Evolutionary conservation across 2,888 invertebrate genomes (phyloP), one percentile per base, ranked within the genome.

Genomic region (Drosophila austrosaltans): DNA sequence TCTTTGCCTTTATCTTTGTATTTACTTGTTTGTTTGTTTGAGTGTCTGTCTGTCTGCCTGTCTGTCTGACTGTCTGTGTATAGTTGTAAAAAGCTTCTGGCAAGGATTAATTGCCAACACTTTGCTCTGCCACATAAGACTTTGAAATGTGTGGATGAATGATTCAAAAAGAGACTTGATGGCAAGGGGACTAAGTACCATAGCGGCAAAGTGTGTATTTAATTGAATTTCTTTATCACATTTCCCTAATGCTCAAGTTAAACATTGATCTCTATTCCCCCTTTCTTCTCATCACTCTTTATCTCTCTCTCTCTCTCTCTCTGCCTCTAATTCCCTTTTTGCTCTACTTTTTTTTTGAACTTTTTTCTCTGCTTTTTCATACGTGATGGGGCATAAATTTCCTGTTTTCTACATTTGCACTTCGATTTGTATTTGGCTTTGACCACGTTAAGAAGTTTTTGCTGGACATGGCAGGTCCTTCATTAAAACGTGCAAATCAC

Each of bases 51-150:
- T 48, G 36, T 36, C 1, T 36, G 32, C 7, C 1, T 32, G 32
- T 0, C 1, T 48, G 44, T 20, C 7, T 44, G 20, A 20, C 7
- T 44, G 44, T 44, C 8, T 48, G 48, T 48, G 48, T 10, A 10
- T 12, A 25, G 48, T 48, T 39, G 63, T 69, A 16, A 75, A 69
- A 57, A 54, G 42, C 22, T 3, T 16, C 2, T 44, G 22, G 66
- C 28, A 66, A 69, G 53, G 72, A 69, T 62, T 48, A 48, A 48
- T 48, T 48, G 48, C 48, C 48, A 48, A 48, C 48, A 48, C 40
- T 40, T 48, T 48, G 56, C 56, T 56, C 56, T 56, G 28, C 20
- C 54, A 48, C 48, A 48, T 39, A 66, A 77, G 65, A 68, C 68
- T 53, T 61, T 64, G 68, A 71, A 64, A 78, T 54, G 22, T 48